Conservation (phyloP, 2,888 invertebrate species). For the Phengaris arion region DNA sequence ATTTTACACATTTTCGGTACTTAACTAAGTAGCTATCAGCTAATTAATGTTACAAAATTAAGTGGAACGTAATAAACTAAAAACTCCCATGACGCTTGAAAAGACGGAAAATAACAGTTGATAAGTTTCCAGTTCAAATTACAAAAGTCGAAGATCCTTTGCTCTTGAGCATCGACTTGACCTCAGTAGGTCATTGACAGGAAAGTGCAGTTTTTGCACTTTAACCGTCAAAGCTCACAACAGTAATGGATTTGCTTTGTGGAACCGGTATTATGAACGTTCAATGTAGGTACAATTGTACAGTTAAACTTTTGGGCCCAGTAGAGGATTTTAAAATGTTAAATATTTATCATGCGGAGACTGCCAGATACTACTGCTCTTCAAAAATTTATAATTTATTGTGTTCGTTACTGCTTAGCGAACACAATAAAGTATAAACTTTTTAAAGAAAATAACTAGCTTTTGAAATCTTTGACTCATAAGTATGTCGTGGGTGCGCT, state of each 20-base stretch:
- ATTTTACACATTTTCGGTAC: no score
- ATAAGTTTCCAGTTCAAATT: conserved; percentile 9
- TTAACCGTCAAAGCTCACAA: neutral
- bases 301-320: neutral
- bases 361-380: neutral
- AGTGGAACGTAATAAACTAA: neutral
- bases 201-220: conserved; percentile 18
- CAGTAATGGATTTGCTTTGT: conserved; percentile 10
- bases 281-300: neutral
- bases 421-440: no score
- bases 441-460: no score
- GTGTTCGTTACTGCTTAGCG: no score
- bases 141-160: conserved; percentile 6
- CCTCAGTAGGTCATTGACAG: neutral
- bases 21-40: neutral
- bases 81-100: neutral
- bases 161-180: neutral
- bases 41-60: neutral
- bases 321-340: neutral
- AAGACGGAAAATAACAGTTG: neutral
- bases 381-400: no score
- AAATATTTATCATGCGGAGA: neutral
- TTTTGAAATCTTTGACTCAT: no score
- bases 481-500: no score
- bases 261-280: conserved; percentile 22